A percentile compares a stretch with the other conserved stretches of the same genome.
Conservation (phyloP, 2,113 vertebrate species). For the Tachysurus vachellii region DNA sequence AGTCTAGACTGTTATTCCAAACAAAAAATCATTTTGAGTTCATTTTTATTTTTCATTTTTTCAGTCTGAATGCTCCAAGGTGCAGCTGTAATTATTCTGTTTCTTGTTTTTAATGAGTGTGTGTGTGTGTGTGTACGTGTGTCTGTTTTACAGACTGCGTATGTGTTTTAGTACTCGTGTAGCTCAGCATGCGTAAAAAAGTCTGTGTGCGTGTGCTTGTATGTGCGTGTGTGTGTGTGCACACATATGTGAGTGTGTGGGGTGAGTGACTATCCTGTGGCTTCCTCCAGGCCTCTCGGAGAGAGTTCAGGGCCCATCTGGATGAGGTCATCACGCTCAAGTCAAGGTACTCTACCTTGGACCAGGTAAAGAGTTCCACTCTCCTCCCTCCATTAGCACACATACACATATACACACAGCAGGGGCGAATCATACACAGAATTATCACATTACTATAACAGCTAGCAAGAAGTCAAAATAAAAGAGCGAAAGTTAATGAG, state of each 20-base stretch:
- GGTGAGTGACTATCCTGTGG: conserved; percentile 78
- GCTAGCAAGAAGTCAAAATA: background rate
- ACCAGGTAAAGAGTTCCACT: conserved; percentile 79
- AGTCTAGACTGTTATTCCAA: background rate
- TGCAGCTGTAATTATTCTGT: conserved; percentile 51
- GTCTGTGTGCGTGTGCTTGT: conserved; percentile 22
- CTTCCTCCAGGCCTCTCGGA: conserved; percentile 81
- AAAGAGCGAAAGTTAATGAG: background rate
- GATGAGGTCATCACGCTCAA: conserved; percentile 85
- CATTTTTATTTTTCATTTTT: conserved; percentile 28
- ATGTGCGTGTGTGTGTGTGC: conserved; percentile 11
- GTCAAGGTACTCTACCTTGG: conserved; percentile 86
- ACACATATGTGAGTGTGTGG: conserved; percentile 45
- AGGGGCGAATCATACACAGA: background rate
- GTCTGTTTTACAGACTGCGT: conserved; percentile 47
- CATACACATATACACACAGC: conserved; percentile 53
- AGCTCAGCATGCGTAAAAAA: background rate
- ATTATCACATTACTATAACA: background rate
- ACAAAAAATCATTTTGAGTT: background rate
- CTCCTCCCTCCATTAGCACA: conserved; percentile 65
- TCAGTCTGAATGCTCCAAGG: conserved; percentile 46
- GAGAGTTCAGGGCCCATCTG: conserved; percentile 84
- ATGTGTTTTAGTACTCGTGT: conserved; percentile 6
- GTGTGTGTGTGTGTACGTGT: conserved; percentile 27
- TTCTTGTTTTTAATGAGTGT: conserved; percentile 30